phyloP scores from a whole-genome alignment of 2,797 vertebrate genomes.

The Melanogrammus aeglefinus region DNA sequence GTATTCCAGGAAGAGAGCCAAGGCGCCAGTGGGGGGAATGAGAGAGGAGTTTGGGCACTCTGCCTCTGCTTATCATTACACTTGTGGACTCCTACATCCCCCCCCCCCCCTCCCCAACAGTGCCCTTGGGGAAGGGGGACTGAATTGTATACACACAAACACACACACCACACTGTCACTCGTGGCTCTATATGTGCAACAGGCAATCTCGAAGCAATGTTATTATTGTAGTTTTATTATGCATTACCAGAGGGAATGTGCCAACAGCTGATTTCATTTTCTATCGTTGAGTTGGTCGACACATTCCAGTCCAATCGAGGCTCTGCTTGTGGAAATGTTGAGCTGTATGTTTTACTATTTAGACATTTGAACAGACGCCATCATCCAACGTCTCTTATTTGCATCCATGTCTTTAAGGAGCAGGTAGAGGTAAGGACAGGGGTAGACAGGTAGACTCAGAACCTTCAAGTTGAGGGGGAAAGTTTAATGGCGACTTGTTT shows the following conservation, averaged over 20 bases:
- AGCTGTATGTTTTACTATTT: neutral
- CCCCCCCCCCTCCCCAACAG: neutral
- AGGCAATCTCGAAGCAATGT: conserved; percentile 29
- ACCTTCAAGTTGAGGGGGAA: neutral
- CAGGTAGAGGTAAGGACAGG: neutral
- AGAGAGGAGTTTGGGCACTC: conserved; percentile 11
- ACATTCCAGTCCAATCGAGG: neutral
- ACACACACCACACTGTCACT: conserved; percentile 4
- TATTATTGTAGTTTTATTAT: neutral
- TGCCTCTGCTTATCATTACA: conserved; percentile 27
- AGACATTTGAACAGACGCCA: neutral
- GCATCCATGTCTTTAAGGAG: neutral
- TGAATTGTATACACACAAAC: neutral
- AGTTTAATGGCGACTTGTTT: neutral
- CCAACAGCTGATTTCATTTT: neutral
- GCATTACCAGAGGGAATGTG: neutral
- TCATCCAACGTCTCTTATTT: neutral
- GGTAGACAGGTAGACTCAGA: neutral
- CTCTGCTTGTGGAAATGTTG: neutral
- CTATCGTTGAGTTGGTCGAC: neutral
- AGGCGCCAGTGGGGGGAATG: conserved; percentile 20
- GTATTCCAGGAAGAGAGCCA: conserved; percentile 40
- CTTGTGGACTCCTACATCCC: conserved; percentile 9
- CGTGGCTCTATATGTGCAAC: neutral
- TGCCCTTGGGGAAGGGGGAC: neutral